Conservation (phyloP, 2,888 invertebrate species). For the Cremastinae sp. region DNA sequence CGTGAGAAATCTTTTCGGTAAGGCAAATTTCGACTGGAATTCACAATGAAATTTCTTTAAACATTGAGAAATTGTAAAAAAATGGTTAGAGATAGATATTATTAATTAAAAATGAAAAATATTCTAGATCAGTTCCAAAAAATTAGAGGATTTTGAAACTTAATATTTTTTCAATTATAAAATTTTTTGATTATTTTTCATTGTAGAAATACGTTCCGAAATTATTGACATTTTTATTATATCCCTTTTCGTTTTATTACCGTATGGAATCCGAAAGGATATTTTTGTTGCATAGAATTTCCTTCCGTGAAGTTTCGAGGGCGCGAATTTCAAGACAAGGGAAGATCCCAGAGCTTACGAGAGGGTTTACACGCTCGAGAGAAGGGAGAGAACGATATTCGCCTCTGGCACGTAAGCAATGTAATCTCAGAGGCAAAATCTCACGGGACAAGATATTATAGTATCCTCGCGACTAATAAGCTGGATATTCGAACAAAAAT, state of each 20-base stretch:
- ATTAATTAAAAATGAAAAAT: no score
- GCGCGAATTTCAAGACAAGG: slow-evolving; percentile 34
- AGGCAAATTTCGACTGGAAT: slow-evolving; percentile 19
- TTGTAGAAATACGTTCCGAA: neutral
- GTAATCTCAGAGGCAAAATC: slow-evolving; percentile 68
- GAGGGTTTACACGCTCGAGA: slow-evolving; percentile 42
- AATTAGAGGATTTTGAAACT: no score
- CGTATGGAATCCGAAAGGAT: slow-evolving; percentile 9
- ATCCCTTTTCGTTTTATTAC: slow-evolving; percentile 4
- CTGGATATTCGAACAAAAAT: slow-evolving; percentile 70
- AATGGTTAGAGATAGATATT: no score
- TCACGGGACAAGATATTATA: slow-evolving; percentile 71
- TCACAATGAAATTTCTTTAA: slow-evolving; percentile 1
- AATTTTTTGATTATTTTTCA: no score
- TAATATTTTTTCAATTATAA: no score
- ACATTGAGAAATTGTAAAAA: neutral
- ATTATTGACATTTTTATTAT: slow-evolving; percentile 7
- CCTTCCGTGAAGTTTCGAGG: slow-evolving; percentile 44
- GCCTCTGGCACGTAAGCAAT: slow-evolving; percentile 43
- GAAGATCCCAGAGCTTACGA: slow-evolving; percentile 49
- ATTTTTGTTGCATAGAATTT: slow-evolving; percentile 50
- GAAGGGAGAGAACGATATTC: slow-evolving; percentile 29
- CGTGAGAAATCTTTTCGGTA: neutral
- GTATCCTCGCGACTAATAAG: slow-evolving; percentile 68
- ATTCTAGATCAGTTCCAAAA: no score